Base-by-base conservation (phyloP, 2,888 invertebrate species). In the Leucophenga maculata region DNA sequence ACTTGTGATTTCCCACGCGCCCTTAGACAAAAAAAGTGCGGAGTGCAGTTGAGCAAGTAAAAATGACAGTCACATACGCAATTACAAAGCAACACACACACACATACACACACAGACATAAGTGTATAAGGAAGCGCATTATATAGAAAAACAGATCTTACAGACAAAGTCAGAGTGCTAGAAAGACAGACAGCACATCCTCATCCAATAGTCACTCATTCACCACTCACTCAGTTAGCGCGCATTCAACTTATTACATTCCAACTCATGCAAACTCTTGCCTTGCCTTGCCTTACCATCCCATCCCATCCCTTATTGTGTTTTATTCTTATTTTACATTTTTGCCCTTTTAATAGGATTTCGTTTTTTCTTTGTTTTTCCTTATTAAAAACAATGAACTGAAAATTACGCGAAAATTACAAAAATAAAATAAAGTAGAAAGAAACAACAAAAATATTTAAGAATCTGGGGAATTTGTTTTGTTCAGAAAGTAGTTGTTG, bases 331-430 rank as follows among this genome's bases (percentile, higher is more conserved):
- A 14, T 22, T 50, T 54, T 65, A 39, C 67, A 44, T 46, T 46
- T 50, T 66, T 62, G 20, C 48, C 22, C 64, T 18, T 48, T 14
- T 11, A 18, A n/a, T 18, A 22, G 18, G 26, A 59, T 32, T 14
- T 39, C 64, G 69, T 48, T 65, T 62, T 55, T 65, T 26, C 68
- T 57, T 62, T 55, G 60, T 26, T 69, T 57, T 65, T 69, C 44
- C 16, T 48, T 59, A 59, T 72, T 69, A 71, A 71, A 74, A 72
- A 77, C 77, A 76, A 77, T 76, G 71, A 72, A 68, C 77, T 74
- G 72, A 75, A 72, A 76, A 76, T 75, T 77, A 73, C 68, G 72
- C 67, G 70, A 69, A 74, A 74, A 68, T 72, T 72, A 64, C 68
- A 67, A 44, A 59, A 71, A 69, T 22, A 55, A 72, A 72, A 62